Base-by-base conservation (phyloP, 2,113 vertebrate genomes). In the Boleophthalmus pectinirostris region DNA sequence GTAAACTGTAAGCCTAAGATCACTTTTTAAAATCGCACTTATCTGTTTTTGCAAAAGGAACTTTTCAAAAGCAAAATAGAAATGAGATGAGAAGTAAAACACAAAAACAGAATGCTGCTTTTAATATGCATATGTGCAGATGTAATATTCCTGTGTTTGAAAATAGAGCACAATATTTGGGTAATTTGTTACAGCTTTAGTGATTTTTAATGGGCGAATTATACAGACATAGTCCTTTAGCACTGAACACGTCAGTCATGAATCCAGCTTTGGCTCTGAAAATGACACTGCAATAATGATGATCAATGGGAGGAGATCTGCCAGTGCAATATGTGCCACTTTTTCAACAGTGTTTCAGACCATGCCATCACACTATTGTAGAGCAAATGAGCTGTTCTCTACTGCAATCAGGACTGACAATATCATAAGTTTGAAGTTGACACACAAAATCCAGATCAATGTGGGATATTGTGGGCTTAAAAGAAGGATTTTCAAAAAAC, bases 381-480 rank as follows among this genome's bases (percentile, higher is more conserved):
- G 33, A 57, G 56, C 23, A 81, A 68, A 78, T 72, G 23, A 11
- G 58, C 78, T 80, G 45, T 49, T 69, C 7, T 1, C 70, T 64
- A 0, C 47, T 73, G 60, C 76, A 60, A 61, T 46, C 77, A 65
- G 79, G 54, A 58, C 75, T 60, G 67, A 68, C 49, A 64, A 65
- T 61, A 66, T 78, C 69, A 80, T 45, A 75, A 70, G 73, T 43
- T 43, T 0, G 8, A 43, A 43, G 38, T 10, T 70, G 81, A 73
- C 73, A 81, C 66, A 80, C 70, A 73, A 75, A 74, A 81, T 46
- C 64, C n/a, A 72, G 75, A 87, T 81, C 78, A 81, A 74, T 81
- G 83, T 68, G 20, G 71, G 8, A 43, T 10, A 43, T 10, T 43
- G 58, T 74, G 69, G 81, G 66, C 72, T 65, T 68, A 45, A 75